A percentile compares a stretch with the other conserved stretches of the same genome.
Conservation (phyloP, 2,797 vertebrate species). For the Lutjanus campechanus region DNA sequence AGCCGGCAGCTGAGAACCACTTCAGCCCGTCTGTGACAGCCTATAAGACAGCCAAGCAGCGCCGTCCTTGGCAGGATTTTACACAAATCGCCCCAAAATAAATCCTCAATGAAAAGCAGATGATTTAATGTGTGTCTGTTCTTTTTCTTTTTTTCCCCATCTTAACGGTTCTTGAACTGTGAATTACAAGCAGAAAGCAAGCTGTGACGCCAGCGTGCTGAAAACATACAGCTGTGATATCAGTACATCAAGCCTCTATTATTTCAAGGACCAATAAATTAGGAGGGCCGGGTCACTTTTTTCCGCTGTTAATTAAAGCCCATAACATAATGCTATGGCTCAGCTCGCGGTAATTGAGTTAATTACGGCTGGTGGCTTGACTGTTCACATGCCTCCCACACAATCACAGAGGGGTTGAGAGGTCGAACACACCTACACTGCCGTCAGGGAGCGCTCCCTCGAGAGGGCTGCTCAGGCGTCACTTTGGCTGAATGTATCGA, state of each 20-base stretch:
- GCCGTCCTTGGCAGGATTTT: slow-evolving; percentile 41
- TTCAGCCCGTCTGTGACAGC: slow-evolving; percentile 52
- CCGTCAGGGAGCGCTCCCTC: slow-evolving; percentile 30
- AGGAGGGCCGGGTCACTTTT: slow-evolving; percentile 38
- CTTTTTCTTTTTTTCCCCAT: slow-evolving; percentile 1
- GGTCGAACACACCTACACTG: slow-evolving; percentile 56
- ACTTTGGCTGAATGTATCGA: slow-evolving; percentile 29
- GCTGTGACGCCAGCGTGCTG: slow-evolving; percentile 7
- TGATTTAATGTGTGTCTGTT: slow-evolving; percentile 3
- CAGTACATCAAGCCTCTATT: slow-evolving; percentile 31
- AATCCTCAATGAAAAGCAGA: slow-evolving; percentile 5
- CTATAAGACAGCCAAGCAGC: slow-evolving; percentile 10
- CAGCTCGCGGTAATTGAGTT: slow-evolving; percentile 62
- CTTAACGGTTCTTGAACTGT: background rate
- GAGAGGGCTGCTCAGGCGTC: slow-evolving; percentile 36
- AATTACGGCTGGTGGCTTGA: slow-evolving; percentile 51
- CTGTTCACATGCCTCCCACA: slow-evolving; percentile 57
- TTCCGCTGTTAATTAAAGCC: slow-evolving; percentile 54
- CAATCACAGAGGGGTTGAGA: slow-evolving; percentile 22
- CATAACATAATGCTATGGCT: slow-evolving; percentile 44
- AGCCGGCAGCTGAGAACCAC: slow-evolving; percentile 77
- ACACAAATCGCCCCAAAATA: slow-evolving; percentile 41
- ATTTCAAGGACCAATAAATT: slow-evolving; percentile 56
- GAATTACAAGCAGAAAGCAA: slow-evolving; percentile 14
- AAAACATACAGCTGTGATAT: slow-evolving; percentile 28